A percentile compares a stretch with the other conserved stretches of the same genome.
Conservation (phyloP, 2,797 vertebrate species). For the Sardinella longiceps region DNA sequence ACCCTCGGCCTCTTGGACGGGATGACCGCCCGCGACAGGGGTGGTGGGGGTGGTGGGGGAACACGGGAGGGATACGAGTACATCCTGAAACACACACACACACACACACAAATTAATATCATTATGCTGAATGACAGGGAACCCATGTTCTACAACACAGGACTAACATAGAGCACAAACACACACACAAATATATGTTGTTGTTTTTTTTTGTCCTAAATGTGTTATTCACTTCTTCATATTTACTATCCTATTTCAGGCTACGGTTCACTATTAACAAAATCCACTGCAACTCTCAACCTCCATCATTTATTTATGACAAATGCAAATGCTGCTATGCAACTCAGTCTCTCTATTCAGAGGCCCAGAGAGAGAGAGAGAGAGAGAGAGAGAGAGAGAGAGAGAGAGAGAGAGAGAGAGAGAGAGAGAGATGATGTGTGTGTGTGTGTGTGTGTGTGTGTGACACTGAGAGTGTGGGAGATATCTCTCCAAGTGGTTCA, state of each 20-base stretch:
- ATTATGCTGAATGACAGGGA: no score
- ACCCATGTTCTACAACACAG: no score
- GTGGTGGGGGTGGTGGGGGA: conserved; percentile 81
- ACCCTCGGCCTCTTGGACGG: conserved; percentile 87
- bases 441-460: no score
- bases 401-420: background rate
- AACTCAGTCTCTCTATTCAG: background rate
- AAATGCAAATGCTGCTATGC: conserved; percentile 13
- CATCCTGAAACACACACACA: conserved; percentile 67
- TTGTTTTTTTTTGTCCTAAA: no score
- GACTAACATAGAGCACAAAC: no score
- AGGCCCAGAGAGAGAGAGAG: background rate
- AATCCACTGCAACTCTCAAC: background rate
- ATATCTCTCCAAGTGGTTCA: background rate
- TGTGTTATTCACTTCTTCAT: no score
- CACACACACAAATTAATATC: no score
- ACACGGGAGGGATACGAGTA: conserved; percentile 83
- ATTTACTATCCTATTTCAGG: background rate
- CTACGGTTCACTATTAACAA: background rate
- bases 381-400: background rate
- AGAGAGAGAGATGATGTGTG: background rate
- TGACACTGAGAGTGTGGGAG: background rate
- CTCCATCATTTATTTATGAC: background rate
- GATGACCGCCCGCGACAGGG: conserved; percentile 81
- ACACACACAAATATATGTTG: no score